Evolutionary conservation across 2,888 invertebrate species (phyloP).

Genomic region (Euplexia lucipara): DNA sequence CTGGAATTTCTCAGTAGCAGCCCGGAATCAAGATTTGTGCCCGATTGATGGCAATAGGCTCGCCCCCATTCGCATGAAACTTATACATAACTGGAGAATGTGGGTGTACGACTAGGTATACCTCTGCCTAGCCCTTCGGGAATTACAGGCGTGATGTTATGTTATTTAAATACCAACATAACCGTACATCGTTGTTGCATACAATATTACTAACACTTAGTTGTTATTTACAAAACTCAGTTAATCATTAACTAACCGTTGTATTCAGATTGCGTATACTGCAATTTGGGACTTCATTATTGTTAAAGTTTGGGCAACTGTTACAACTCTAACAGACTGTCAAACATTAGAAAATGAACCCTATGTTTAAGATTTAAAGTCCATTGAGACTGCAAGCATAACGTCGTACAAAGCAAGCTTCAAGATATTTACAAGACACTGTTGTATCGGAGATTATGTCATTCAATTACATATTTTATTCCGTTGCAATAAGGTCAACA

Average conservation of each 20-base stretch:
- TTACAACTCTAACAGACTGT: constrained; percentile 5
- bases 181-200: constrained; percentile 26
- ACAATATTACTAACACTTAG: constrained; percentile 27
- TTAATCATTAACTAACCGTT: constrained; percentile 64
- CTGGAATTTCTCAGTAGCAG: no score
- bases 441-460: constrained; percentile 29
- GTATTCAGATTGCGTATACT: constrained; percentile 60
- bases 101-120: no score
- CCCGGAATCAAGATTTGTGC: no score
- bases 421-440: constrained; percentile 48
- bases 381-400: constrained; percentile 5
- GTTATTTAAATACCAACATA: background rate
- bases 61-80: background rate
- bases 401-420: constrained; percentile 13
- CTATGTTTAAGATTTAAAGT: fast-evolving
- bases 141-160: no score
- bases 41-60: no score
- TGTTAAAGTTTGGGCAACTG: constrained; percentile 54
- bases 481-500: background rate
- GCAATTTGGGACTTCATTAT: constrained; percentile 72
- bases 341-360: constrained; percentile 5
- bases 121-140: no score
- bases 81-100: constrained; percentile 3
- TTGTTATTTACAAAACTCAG: constrained; percentile 16
- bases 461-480: constrained; percentile 17